These are phyloP conservation scores for Schizotus pectinicornis DNA, from an alignment of 2,888 invertebrate genomes.

Conservation along the genomic window DNA sequence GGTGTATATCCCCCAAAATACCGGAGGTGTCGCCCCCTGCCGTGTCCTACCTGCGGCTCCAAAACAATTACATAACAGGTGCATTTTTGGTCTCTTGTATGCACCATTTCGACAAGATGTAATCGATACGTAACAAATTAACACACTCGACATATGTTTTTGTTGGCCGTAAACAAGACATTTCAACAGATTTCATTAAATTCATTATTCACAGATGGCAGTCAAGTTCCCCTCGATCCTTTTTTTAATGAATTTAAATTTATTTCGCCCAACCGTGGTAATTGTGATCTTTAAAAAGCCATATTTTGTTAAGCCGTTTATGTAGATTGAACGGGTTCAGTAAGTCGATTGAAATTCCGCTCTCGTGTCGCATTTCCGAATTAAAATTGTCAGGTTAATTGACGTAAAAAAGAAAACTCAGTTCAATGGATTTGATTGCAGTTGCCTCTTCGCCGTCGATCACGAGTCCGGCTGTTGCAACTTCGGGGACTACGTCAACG, in stretches of 20 bases:
- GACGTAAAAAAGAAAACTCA: background rate
- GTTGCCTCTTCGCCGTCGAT: constrained; percentile 64
- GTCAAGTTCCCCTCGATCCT: constrained; percentile 1
- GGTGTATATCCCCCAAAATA: constrained; percentile 18
- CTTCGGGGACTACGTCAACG: constrained; percentile 50
- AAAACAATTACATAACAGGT: constrained; percentile 20
- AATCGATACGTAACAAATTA: constrained; percentile 49
- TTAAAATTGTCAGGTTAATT: constrained; percentile 1
- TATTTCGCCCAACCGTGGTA: constrained; percentile 47
- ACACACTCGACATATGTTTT: constrained; percentile 47
- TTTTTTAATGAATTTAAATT: constrained; percentile 48
- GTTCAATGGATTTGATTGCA: constrained; percentile 50
- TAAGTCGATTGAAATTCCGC: too few species aligned
- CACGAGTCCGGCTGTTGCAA: constrained; percentile 59
- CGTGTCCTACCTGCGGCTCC: constrained; percentile 13
- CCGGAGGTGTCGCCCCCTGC: constrained; percentile 17
- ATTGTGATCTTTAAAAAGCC: constrained; percentile 49
- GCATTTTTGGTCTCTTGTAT: constrained; percentile 2
- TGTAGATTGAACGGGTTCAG: background rate
- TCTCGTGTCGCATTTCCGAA: too few species aligned
- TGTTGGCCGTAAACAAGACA: constrained; percentile 46
- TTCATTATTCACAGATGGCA: constrained; percentile 47
- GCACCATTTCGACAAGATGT: constrained; percentile 34
- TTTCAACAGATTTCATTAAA: constrained; percentile 50
- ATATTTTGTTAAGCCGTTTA: constrained; percentile 43